Conservation (phyloP, 1,140 invertebrate species). For the Papilio dardanus region DNA sequence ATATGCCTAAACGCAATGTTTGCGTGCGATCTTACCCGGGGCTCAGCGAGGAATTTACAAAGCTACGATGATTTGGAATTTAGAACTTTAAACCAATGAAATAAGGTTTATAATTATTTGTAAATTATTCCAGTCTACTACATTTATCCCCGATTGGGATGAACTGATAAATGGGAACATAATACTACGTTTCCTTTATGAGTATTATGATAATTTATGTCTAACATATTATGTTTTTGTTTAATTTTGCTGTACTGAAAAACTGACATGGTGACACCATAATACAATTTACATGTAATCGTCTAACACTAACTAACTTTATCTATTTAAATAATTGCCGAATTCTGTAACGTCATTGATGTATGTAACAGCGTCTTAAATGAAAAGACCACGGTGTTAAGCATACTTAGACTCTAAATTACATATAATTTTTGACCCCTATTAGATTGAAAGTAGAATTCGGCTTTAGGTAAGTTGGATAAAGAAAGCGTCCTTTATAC, state of each 20-base stretch:
- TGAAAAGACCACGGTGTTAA: no score
- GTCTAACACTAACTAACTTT: no score
- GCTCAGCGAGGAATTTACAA: constrained; percentile 44
- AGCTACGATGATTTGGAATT: background rate
- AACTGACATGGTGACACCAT: background rate
- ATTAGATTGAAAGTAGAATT: no score
- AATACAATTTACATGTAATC: no score
- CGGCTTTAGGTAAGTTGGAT: no score
- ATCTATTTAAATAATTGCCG: no score
- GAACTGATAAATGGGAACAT: background rate
- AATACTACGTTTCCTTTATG: background rate
- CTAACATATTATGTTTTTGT: background rate
- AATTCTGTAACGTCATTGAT: no score
- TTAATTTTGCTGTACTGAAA: background rate
- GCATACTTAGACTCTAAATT: no score
- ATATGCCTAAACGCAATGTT: constrained; percentile 61
- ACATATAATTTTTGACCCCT: no score
- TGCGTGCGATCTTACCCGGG: constrained; percentile 49
- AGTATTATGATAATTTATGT: background rate
- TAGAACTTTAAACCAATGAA: background rate
- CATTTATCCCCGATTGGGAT: background rate
- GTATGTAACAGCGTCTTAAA: no score
- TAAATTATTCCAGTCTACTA: background rate
- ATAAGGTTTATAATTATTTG: background rate
- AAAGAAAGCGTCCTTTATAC: no score